phyloP scores from a whole-genome alignment of 2,888 invertebrate genomes.

The Endotricha flammealis region DNA sequence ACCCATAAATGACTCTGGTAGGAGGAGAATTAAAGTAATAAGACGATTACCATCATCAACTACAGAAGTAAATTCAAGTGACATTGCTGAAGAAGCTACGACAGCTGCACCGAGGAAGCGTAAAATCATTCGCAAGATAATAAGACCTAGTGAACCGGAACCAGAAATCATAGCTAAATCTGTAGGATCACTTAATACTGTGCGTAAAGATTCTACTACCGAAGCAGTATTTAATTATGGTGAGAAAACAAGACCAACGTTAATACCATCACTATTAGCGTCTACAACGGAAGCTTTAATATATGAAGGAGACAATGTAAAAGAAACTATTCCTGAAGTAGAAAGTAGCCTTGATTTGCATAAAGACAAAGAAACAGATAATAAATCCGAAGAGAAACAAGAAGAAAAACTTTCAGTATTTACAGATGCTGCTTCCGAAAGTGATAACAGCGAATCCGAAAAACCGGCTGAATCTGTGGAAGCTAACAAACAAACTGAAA shows the following conservation, averaged over 20 bases:
- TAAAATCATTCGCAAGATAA: constrained; percentile 62
- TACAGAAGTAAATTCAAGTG: constrained; percentile 25
- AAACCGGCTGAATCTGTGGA: constrained; percentile 15
- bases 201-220: constrained; percentile 33
- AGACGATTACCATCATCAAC: constrained; percentile 52
- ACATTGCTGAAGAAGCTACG: constrained; percentile 30
- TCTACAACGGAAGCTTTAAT: constrained; percentile 22
- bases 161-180: constrained; percentile 43
- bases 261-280: constrained; percentile 23
- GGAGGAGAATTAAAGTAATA: constrained; percentile 54
- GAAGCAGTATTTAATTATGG: constrained; percentile 53
- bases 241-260: constrained; percentile 45
- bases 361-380: constrained; percentile 19
- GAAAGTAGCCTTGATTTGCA: constrained; percentile 30
- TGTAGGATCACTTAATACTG: constrained; percentile 35
- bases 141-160: constrained; percentile 44
- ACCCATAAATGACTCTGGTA: constrained; percentile 49
- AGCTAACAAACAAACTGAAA: background rate
- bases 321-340: constrained; percentile 9
- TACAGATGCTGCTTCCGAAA: background rate
- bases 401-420: background rate
- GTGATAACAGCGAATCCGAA: too few relatives aligned
- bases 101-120: constrained; percentile 42
- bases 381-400: background rate
- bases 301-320: constrained; percentile 7